Percentiles rank a stretch among this genome's conserved stretches.
phyloP scores from a whole-genome alignment of 2,797 vertebrate genomes.

The Anguilla marmorata region DNA sequence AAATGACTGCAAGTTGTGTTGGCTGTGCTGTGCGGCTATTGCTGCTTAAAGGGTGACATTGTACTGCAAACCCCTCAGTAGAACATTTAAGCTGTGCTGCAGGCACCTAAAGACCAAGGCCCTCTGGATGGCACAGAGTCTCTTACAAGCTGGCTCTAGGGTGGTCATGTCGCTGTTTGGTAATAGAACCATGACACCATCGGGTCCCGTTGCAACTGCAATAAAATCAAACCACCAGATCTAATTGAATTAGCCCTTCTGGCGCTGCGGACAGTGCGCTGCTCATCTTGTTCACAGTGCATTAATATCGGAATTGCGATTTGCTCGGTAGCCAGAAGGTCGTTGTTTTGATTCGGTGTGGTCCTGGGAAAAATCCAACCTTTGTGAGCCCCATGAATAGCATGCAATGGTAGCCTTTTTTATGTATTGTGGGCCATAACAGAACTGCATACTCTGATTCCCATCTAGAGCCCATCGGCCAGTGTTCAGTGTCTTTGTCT shows the following conservation, averaged over 20 bases:
- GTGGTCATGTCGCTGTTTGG: background rate
- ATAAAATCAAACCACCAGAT: background rate
- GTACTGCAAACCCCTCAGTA: background rate
- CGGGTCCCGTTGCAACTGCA: background rate
- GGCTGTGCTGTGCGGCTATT: background rate
- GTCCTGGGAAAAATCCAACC: slow-evolving; percentile 26
- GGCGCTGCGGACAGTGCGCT: background rate
- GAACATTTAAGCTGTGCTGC: background rate
- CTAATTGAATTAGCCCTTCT: background rate
- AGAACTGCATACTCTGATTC: background rate
- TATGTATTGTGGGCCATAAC: background rate
- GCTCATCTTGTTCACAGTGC: background rate
- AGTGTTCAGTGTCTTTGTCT: background rate
- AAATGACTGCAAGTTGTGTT: background rate
- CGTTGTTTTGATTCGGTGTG: background rate
- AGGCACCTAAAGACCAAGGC: background rate
- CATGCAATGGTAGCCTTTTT: background rate
- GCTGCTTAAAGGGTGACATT: background rate
- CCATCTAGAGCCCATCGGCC: background rate
- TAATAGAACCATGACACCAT: background rate
- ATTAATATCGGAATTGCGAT: slow-evolving; percentile 11
- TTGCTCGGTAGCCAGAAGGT: background rate
- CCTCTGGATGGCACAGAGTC: background rate
- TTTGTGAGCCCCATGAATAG: slow-evolving; percentile 1
- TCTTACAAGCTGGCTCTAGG: background rate